Conservation (phyloP, 2,888 invertebrate species). For the Dione juno region DNA sequence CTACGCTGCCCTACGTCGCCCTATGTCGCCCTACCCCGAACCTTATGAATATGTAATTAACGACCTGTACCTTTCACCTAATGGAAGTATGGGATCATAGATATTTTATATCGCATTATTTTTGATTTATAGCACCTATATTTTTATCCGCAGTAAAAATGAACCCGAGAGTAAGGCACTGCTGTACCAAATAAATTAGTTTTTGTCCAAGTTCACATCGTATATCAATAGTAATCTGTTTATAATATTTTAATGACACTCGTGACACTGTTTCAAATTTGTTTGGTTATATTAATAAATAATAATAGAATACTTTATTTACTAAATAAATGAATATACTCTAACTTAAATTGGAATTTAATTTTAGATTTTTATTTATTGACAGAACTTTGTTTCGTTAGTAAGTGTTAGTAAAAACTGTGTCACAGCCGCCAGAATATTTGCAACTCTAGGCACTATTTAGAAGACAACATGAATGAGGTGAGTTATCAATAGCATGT, state of each 20-base stretch:
- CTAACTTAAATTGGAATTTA: too few relatives aligned
- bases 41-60: constrained; percentile 35
- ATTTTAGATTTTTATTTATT: too few relatives aligned
- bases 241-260: background rate
- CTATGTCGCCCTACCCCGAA: background rate
- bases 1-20: background rate
- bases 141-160: constrained; percentile 11
- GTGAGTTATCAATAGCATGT: too few relatives aligned
- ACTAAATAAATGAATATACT: too few relatives aligned
- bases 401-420: too few relatives aligned
- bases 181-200: background rate
- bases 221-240: background rate
- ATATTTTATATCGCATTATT: constrained; percentile 28
- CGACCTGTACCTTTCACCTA: constrained; percentile 31
- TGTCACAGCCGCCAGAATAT: too few relatives aligned
- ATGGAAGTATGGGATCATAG: constrained; percentile 28
- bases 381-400: too few relatives aligned
- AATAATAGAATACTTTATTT: too few relatives aligned
- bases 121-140: constrained; percentile 16
- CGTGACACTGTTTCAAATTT: too few relatives aligned
- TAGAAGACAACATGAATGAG: too few relatives aligned
- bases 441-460: too few relatives aligned
- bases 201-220: background rate
- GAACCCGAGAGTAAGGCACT: background rate
- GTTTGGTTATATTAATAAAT: too few relatives aligned